These are phyloP conservation scores for Colostygia pectinataria DNA, from an alignment of 2,888 invertebrate species.

Conservation along the genomic window DNA sequence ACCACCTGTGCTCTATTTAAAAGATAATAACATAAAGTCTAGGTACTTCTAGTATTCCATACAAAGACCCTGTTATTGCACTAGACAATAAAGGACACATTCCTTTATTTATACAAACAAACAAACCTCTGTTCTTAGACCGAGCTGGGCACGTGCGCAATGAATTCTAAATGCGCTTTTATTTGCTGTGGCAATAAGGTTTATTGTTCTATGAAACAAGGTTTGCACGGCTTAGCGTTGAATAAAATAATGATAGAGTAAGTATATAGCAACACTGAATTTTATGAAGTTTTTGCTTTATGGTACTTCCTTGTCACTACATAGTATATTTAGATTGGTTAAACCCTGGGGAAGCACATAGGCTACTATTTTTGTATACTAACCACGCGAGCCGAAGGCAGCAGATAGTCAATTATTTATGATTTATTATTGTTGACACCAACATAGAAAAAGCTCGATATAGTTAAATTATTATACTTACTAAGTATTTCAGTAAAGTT, in stretches of 20 bases:
- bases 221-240: conserved; percentile 7
- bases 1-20: too few relatives aligned
- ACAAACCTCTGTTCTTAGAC: conserved; percentile 20
- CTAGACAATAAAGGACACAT: conserved; percentile 14
- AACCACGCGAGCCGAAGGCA: too few relatives aligned
- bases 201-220: conserved; percentile 22
- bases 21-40: too few relatives aligned
- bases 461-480: too few relatives aligned
- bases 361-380: too few relatives aligned
- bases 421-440: too few relatives aligned
- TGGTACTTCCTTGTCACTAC: too few relatives aligned
- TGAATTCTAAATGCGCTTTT: conserved; percentile 22
- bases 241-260: conserved; percentile 10
- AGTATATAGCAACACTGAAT: background rate
- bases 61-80: conserved; percentile 7
- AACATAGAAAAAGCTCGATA: too few relatives aligned
- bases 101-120: conserved; percentile 2
- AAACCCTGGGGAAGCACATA: too few relatives aligned
- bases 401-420: too few relatives aligned
- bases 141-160: conserved; percentile 9
- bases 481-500: too few relatives aligned
- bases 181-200: conserved; percentile 21
- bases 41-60: background rate
- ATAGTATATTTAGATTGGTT: too few relatives aligned
- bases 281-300: background rate